phyloP scores from a whole-genome alignment of 2,797 vertebrate species.

The Sarcoramphus papa region DNA sequence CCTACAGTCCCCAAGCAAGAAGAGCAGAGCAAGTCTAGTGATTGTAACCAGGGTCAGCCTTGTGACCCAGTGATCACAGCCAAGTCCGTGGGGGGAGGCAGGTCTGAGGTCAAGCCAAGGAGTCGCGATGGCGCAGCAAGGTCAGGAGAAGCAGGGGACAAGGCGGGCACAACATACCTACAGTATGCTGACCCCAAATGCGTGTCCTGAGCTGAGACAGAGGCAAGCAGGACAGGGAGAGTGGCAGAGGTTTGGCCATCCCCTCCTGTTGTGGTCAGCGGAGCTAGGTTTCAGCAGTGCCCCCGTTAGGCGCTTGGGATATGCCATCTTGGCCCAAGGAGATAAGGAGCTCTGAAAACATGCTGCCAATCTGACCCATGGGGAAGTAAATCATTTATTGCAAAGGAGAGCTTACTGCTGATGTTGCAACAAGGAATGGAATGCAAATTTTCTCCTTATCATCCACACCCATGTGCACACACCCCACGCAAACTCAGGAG shows the following conservation, averaged over 20 bases:
- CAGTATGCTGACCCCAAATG: not conserved
- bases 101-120: not conserved
- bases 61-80: not conserved
- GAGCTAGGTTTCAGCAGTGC: not conserved
- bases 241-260: not conserved
- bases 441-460: not conserved
- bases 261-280: not conserved
- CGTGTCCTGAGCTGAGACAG: not conserved
- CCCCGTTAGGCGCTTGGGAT: not conserved
- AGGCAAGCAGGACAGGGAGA: not conserved
- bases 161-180: too few relatives aligned
- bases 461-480: not conserved
- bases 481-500: not conserved
- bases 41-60: not conserved
- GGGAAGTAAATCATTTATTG: not conserved
- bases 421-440: not conserved
- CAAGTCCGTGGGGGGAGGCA: not conserved
- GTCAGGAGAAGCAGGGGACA: not conserved
- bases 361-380: not conserved
- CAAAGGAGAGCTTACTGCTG: not conserved
- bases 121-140: not conserved
- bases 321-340: not conserved
- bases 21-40: not conserved
- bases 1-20: not conserved
- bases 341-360: not conserved